Evolutionary conservation across 2,113 vertebrate species (phyloP).

Genomic region (Mionectes macconnelli): DNA sequence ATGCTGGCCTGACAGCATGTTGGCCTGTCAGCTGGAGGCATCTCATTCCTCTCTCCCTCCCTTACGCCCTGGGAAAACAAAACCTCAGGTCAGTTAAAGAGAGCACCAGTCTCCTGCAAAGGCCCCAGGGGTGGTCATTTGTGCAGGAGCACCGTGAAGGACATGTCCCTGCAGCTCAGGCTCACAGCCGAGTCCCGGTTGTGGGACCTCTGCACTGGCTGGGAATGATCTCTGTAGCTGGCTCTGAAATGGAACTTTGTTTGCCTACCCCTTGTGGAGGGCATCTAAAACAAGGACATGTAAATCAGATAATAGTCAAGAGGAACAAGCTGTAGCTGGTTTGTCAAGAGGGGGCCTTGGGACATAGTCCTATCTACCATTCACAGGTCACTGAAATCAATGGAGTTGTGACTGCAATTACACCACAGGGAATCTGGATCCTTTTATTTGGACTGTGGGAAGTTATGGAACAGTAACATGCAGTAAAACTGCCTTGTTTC

Average conservation of each 20-base stretch:
- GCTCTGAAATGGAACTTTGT: not conserved
- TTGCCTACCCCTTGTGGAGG: not conserved
- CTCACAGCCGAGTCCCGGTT: not conserved
- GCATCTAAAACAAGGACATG: not conserved
- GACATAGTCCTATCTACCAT: not conserved
- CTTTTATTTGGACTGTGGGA: not conserved
- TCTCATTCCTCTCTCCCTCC: not conserved
- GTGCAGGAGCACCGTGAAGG: not conserved
- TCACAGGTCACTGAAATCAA: conserved; percentile 50
- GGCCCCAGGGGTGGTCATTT: accelerated
- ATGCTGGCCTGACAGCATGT: not conserved
- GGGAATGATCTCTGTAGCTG: not conserved
- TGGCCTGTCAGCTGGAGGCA: not conserved
- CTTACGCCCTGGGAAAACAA: not conserved
- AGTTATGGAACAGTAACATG: not conserved
- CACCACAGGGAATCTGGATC: not conserved
- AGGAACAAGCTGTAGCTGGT: conserved; percentile 2
- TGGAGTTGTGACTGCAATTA: conserved; percentile 13
- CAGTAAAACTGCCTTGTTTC: not conserved
- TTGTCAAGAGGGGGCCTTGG: conserved; percentile 15
- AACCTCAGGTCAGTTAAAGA: not conserved
- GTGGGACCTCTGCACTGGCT: not conserved
- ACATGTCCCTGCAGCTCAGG: not conserved
- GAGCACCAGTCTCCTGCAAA: not conserved
- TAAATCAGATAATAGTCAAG: not conserved